Evolutionary conservation across 1,140 invertebrate species (phyloP), one percentile per base, ranked within the genome.

Genomic region (Anoplophora glabripennis): DNA sequence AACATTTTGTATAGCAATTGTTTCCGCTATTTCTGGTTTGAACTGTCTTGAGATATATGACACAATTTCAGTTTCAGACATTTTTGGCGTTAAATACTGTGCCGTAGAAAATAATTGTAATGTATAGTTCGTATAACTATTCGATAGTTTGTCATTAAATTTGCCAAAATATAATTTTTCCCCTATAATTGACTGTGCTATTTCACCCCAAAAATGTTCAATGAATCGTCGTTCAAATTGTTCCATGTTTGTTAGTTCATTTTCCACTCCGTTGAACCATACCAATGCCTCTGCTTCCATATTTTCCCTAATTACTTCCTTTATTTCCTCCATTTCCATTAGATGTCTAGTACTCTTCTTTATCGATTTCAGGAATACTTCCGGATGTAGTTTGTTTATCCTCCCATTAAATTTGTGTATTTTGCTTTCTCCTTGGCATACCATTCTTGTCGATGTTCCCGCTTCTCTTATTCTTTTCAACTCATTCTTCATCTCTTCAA

Each of bases 391-490:
- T 45, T 15, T 45, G 10, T 45, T 17, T 5, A 45, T 45, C 12
- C 18, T 45, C 18, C 42, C 42, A 45, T 45, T 17, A 45, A 45
- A 45, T 45, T 45, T 44, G 15, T 44, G n/a, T n/a, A n/a, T n/a
- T n/a, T n/a, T n/a, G n/a, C n/a, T n/a, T n/a, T n/a, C n/a, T n/a
- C n/a, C n/a, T n/a, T n/a, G n/a, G n/a, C n/a, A n/a, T n/a, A n/a
- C n/a, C n/a, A n/a, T n/a, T n/a, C n/a, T n/a, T n/a, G n/a, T n/a
- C n/a, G n/a, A n/a, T n/a, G n/a, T n/a, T n/a, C n/a, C n/a, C n/a
- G n/a, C n/a, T n/a, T n/a, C n/a, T n/a, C n/a, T n/a, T n/a, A n/a
- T n/a, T n/a, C n/a, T n/a, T n/a, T n/a, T n/a, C n/a, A n/a, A n/a
- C n/a, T n/a, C n/a, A n/a, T n/a, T n/a, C n/a, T n/a, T n/a, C n/a